Base-by-base conservation (phyloP, 2,113 vertebrate species). In the western clawed frog (Xenopus tropicalis) region DNA sequence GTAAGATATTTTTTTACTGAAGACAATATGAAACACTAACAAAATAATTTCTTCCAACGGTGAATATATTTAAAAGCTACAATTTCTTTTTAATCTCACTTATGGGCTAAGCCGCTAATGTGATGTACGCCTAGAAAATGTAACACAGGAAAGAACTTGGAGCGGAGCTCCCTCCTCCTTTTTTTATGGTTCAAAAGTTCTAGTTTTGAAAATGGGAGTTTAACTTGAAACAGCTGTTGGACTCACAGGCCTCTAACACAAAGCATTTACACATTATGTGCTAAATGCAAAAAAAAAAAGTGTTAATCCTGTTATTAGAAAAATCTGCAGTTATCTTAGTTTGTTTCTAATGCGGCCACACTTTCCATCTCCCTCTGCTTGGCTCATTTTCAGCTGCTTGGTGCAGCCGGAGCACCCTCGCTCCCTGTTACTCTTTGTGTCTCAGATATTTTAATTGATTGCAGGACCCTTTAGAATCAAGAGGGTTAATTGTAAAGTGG, bases 181-280 rank as follows among this genome's bases (percentile, higher is more conserved):
- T 54, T n/a, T 76, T 69, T 69, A 69, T 76, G 73, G 66, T 76
- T 76, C 73, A 76, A 76, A 76, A 69, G 73, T 69, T 76, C 46
- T 76, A 24, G 62, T 76, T 56, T 62, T 56, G 25, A 56, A 69
- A 76, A 63, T 66, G 44, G 66, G 59, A 69, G 58, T 68, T 76
- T 76, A 76, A 76, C 73, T 56, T 68, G 61, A 76, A 76, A 69
- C 73, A 76, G 58, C 73, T 76, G 73, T 48, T 23, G 69, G 65
- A 37, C 66, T 69, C 58, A 62, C 52, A 59, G 65, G 24, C 2
- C 57, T 23, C 57, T 44, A 59, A 63, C 73, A 76, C 46, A 19
- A 29, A 56, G 73, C 19, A 48, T 48, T 48, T 14, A 48, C 46
- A 48, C 13, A 14, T 67, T 65, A 61, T 59, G 42, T 37, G 66